phyloP scores from a whole-genome alignment of 1,140 invertebrate genomes.

The Charaxes varanes region DNA sequence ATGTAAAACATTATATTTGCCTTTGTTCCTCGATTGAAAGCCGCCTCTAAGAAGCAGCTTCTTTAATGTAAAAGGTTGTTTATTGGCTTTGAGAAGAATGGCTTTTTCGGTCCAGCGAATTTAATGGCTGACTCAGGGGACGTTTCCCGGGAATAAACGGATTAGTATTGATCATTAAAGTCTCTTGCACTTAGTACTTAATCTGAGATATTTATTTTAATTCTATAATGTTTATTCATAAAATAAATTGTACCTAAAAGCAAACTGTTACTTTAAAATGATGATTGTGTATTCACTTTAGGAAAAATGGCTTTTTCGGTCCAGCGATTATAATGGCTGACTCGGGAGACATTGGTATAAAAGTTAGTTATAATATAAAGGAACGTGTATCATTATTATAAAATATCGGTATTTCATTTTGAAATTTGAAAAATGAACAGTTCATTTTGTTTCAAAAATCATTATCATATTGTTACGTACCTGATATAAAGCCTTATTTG shows the following conservation, averaged over 20 bases:
- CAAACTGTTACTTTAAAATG: too few species aligned
- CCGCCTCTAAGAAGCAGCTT: conserved; percentile 8
- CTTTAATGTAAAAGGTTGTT: conserved; percentile 16
- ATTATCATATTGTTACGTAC: too few species aligned
- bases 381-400: too few species aligned
- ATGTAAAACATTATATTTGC: too few species aligned
- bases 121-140: conserved; percentile 20
- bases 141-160: conserved; percentile 13
- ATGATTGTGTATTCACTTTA: conserved; percentile 16
- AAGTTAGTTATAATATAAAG: too few species aligned
- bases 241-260: too few species aligned
- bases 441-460: too few species aligned
- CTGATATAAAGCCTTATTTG: too few species aligned
- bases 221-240: too few species aligned
- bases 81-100: conserved; percentile 21
- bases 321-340: conserved; percentile 16
- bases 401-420: too few species aligned
- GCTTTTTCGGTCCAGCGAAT: conserved; percentile 19
- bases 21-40: not conserved
- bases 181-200: not conserved
- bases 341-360: conserved; percentile 14
- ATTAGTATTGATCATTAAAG: conserved; percentile 18
- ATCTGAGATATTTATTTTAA: too few species aligned
- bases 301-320: conserved; percentile 14
- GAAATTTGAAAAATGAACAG: too few species aligned